Evolutionary conservation across 2,888 invertebrate genomes (phyloP), one percentile per base, ranked within the genome.

Genomic region (Adelphocoris suturalis): DNA sequence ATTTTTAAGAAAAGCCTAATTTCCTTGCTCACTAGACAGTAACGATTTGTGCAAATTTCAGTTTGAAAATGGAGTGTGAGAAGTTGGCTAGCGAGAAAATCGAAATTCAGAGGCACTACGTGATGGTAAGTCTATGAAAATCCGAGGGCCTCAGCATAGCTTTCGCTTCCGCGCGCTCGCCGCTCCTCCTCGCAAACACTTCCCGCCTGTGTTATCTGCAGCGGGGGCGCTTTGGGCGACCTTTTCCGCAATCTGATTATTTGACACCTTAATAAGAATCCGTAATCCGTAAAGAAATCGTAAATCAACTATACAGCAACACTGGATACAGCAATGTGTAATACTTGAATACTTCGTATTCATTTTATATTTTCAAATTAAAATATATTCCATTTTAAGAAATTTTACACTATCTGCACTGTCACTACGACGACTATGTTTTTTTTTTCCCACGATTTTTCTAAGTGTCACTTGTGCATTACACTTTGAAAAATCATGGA

Each of bases 21-120:
- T 68, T 27, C 13, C 9, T 23, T 68, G 23, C 23, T 19, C 27
- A 68, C 68, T 68, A n/a, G 68, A 23, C 68, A 68, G 68, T 52
- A 82, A 82, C 82, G 52, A 82, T 82, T 82, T 82, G 14, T 82
- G 82, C 47, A 52, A n/a, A 47, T 92, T 92, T 93, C 95, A 96
- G 96, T 94, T 95, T 97, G 94, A 97, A 97, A 95, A 95, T 97
- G 95, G 97, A 97, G 94, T 96, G 97, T 94, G 97, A 97, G 94
- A 97, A 97, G 94, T 94, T 97, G 94, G 97, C 96, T 93, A 96
- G 96, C 93, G 97, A 97, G 95, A 97, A 97, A 95, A 97, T 97
- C 93, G 97, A 97, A 95, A 97, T 97, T 94, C 97, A 97, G 94
- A 95, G 97, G 94, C 97, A 97, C 94, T 97, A 97, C 94, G 97